Evolutionary conservation across 2,888 invertebrate species (phyloP).

Genomic region (Dorcus hopei): DNA sequence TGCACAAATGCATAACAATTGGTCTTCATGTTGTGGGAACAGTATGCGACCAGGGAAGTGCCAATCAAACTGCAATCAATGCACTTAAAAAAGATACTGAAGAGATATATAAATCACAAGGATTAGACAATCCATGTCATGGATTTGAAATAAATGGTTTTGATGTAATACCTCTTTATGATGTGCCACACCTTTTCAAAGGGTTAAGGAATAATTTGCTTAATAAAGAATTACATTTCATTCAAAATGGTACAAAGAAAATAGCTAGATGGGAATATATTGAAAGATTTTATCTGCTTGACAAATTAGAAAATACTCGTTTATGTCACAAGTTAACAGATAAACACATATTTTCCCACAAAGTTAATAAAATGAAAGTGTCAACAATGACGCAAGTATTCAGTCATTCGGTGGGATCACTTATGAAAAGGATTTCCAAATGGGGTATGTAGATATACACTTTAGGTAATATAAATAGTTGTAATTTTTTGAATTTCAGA

Average conservation of each 20-base stretch:
- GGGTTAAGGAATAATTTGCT: constrained; percentile 14
- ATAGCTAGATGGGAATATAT: constrained; percentile 11
- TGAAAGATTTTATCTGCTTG: constrained; percentile 10
- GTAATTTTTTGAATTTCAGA: no score
- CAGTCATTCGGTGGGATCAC: constrained; percentile 5
- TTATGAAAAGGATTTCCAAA: constrained; percentile 5
- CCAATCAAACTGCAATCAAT: constrained; percentile 19
- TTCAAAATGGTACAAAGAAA: neutral
- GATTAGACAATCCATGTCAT: neutral
- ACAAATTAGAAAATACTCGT: constrained; percentile 8
- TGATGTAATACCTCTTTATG: constrained; percentile 14
- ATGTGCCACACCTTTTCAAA: constrained; percentile 18
- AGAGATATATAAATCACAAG: neutral
- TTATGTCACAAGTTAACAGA: constrained; percentile 11
- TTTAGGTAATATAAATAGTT: no score
- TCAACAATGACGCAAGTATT: constrained; percentile 9
- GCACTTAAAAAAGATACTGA: neutral
- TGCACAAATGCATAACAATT: constrained; percentile 10
- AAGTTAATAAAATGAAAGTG: constrained; percentile 20
- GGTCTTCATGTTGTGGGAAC: constrained; percentile 23
- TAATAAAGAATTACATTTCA: constrained; percentile 1
- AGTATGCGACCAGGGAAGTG: constrained; percentile 26
- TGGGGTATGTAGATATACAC: no score
- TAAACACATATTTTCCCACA: constrained; percentile 8
- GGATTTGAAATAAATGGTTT: constrained; percentile 4